Base-by-base conservation (phyloP, 2,888 invertebrate species). In the Chalcis sispes region DNA sequence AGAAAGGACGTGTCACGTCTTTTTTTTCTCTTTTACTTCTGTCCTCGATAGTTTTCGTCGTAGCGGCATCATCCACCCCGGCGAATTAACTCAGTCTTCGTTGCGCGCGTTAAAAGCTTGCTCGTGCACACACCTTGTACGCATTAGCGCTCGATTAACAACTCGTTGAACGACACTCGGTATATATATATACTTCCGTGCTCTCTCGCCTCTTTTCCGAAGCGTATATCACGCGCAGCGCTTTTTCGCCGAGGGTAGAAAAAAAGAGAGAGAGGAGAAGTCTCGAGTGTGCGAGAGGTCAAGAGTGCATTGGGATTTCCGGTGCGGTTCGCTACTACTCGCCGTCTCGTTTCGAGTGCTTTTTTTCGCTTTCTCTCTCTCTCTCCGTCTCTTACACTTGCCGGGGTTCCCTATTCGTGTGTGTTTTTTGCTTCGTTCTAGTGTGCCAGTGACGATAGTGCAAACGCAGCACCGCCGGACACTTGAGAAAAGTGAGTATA, bases 401-500 rank as follows among this genome's bases (percentile, higher is more conserved):
- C 4, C 36, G 36, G 5, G 5, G 4, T 36, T 36, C 10, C 40
- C 40, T 36, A n/a, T n/a, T n/a, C n/a, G n/a, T n/a, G n/a, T n/a
- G n/a, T n/a, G n/a, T n/a, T n/a, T n/a, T n/a, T n/a, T n/a, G n/a
- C n/a, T n/a, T n/a, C 23, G 46, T 59, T 56, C 46, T 25, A 73
- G 72, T 77, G 72, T 29, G 70, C 40, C 69, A 81, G 83, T 80
- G 83, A 81, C 81, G 79, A 82, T 79, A 82, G 81, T 81, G 82
- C 80, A 79, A 80, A 83, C 82, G 74, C 80, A 66, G 77, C 79
- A 58, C 62, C 72, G 71, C 77, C 79, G 83, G 80, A 59, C 82
- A 80, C 80, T 82, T 81, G 75, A 62, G 56, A 82, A 83, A 84
- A 83, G 85, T 85, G 79, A 84, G 85, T 85, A 82, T 62, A 13